Conservation (phyloP, 2,888 invertebrate species). For the Busseola fusca region DNA sequence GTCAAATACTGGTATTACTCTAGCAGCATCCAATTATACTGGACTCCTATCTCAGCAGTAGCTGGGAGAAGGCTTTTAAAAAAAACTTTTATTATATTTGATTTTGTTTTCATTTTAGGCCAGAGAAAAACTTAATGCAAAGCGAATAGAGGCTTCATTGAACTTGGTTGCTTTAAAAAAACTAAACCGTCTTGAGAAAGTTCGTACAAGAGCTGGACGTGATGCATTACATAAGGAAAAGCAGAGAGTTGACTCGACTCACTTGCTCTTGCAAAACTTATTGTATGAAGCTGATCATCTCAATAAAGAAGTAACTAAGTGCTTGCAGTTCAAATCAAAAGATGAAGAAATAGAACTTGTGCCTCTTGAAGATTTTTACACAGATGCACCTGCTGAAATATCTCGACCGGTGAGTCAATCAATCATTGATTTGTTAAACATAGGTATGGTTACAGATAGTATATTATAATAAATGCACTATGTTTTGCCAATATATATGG, state of each 20-base stretch:
- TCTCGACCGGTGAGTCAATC: slow-evolving; percentile 90
- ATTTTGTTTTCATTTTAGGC: slow-evolving; percentile 76
- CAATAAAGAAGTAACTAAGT: slow-evolving; percentile 97
- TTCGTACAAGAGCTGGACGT: slow-evolving; percentile 94
- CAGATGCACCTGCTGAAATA: slow-evolving; percentile 92
- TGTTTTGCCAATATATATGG: no score
- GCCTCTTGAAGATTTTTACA: slow-evolving; percentile 94
- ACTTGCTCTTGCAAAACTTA: slow-evolving; percentile 97
- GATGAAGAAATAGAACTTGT: slow-evolving; percentile 98
- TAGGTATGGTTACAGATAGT: no score
- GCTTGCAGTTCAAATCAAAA: slow-evolving; percentile 97
- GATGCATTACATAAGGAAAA: slow-evolving; percentile 95
- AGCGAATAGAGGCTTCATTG: slow-evolving; percentile 92
- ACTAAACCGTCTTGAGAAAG: slow-evolving; percentile 96
- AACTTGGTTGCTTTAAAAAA: slow-evolving; percentile 95
- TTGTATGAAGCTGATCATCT: slow-evolving; percentile 98
- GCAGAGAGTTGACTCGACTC: slow-evolving; percentile 96
- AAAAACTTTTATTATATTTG: slow-evolving; percentile 4
- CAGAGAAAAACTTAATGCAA: slow-evolving; percentile 90
- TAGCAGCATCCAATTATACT: not conserved
- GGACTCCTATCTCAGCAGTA: not conserved
- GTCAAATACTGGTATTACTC: not conserved
- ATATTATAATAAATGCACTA: no score
- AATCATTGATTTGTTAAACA: no score
- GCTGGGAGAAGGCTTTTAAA: not conserved